Evolutionary conservation across 2,888 invertebrate species (phyloP), one percentile per base, ranked within the genome.

Genomic region (Encarsia formosa): DNA sequence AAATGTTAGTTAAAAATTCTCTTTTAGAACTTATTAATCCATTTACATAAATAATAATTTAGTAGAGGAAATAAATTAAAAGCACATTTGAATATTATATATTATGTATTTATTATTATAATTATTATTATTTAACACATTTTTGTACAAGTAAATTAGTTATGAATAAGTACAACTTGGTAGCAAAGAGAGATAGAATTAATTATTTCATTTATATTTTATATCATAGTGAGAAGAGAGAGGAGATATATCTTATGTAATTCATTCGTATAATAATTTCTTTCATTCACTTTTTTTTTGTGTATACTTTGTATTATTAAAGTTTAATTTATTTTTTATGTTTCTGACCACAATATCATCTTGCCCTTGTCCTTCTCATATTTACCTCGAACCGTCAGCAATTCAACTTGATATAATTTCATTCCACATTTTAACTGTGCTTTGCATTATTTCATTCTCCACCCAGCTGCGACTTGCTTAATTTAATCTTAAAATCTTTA

Each of bases 131-230:
- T 70, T 71, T 70, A 73, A 73, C 73, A 73, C 71, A 73, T 69
- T 69, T 75, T 74, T 75, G 75, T 75, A 75, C 75, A 75, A 72
- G 71, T 74, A 74, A 71, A 74, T 71, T 70, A 71, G 71, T 70
- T 73, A 74, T 71, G 74, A 74, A 74, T 75, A 75, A 75, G 75
- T 75, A 75, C 75, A 75, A 75, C 73, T 72, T 74, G 70, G 73
- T 74, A 75, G 75, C 74, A 75, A 74, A 74, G 75, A 74, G 74
- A 74, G 71, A 73, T 71, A 71, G 71, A 71, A 70, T 71, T 71
- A 61, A 70, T 71, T 70, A 68, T 68, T 67, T 62, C 61, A 60
- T 60, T 61, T 60, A 59, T 61, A 58, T 57, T 54, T 57, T 54
- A 47, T 68, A 67, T 69, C 67, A 65, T 70, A 71, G 66, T 68